Evolutionary conservation across 2,888 invertebrate species (phyloP).

Genomic region (Eueremaeus valkanovi): DNA sequence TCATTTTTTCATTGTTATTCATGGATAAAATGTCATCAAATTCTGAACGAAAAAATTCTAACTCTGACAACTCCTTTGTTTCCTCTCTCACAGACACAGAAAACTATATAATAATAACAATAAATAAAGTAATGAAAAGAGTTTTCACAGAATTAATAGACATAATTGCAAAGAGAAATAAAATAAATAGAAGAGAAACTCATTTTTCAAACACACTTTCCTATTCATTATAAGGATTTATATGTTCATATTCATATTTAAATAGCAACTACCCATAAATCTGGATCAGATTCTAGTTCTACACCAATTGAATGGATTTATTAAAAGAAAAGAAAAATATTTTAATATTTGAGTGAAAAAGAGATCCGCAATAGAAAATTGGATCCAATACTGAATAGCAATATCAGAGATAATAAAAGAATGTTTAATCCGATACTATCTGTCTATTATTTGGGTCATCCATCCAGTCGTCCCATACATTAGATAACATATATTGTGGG

Average conservation of each 20-base stretch:
- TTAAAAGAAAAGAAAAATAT: neutral
- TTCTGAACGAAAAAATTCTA: too few relatives aligned
- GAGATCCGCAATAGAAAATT: conserved; percentile 6
- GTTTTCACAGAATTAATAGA: neutral
- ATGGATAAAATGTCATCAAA: too few relatives aligned
- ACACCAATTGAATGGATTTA: neutral
- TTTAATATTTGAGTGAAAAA: neutral
- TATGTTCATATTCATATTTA: neutral
- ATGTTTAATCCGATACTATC: neutral
- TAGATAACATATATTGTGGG: neutral
- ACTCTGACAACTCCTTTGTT: too few relatives aligned
- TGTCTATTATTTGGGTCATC: neutral
- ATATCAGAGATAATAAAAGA: neutral
- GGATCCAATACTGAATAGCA: neutral
- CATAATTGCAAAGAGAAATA: neutral
- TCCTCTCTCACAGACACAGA: too few relatives aligned
- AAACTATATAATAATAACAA: neutral
- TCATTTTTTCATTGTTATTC: neutral
- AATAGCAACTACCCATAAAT: neutral
- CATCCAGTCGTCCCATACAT: neutral
- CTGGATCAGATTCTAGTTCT: neutral
- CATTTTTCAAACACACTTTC: neutral
- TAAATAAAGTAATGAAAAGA: neutral
- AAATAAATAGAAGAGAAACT: neutral
- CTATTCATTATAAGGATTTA: neutral